Evolutionary conservation across 1,140 invertebrate genomes (phyloP), one percentile per base, ranked within the genome.

Genomic region (Subanguina moxae): DNA sequence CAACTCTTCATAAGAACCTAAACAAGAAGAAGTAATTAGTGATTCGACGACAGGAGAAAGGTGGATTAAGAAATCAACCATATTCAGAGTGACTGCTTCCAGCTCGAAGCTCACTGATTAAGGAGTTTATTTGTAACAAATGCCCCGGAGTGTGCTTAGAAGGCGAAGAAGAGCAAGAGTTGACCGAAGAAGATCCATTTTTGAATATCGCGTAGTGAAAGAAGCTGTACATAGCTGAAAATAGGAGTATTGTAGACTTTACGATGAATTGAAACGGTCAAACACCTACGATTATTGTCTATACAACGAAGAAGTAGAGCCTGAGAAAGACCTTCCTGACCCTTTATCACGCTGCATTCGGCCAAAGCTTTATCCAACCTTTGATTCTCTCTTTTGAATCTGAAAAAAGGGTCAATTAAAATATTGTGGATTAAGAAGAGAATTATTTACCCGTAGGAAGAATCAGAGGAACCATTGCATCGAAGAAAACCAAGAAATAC

Each of bases 151-250:
- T 25, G n/a, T 61, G 58, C 38, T 61, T 30, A 8, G 5, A 61
- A 21, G 58, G 38, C 5, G 58, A 61, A 25, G 58, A 45, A 13
- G 58, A 66, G 46, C 57, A 23, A 38, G 32, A 38, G 38, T 45
- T 46, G 56, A 30, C 73, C 46, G 72, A 67, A 48, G 19, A 21
- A 5, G 58, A 30, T 21, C 38, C 58, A 30, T 30, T 43, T 32
- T 61, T 43, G 58, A 80, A 68, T 43, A 59, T 64, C n/a, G 74
- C 68, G 57, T 63, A 76, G 57, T 78, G 77, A 11, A 78, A 73
- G 32, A 80, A 78, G 1, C 76, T 57, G 46, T 74, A 82, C 61
- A 78, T 69, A n/a, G 76, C 76, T 78, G 52, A 67, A 78, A 52
- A 32, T 38, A 7, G 8, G 1, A 38, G 11, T 38, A 5, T 38